These are phyloP conservation scores for Ernsta delagoae DNA, from an alignment of 2,888 invertebrate genomes.

Conservation along the genomic window DNA sequence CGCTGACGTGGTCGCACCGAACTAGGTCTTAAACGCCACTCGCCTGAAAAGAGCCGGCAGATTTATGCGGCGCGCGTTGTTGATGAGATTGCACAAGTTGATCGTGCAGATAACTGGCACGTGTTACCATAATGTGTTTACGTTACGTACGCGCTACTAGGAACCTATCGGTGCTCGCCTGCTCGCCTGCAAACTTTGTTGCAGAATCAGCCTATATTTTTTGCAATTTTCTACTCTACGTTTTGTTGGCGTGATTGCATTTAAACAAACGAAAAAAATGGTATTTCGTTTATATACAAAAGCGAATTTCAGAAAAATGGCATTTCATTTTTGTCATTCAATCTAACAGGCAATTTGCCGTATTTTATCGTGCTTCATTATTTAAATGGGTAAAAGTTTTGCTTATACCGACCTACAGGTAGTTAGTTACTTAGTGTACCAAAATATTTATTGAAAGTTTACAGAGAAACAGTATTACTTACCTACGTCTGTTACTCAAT, in stretches of 20 bases:
- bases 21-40: constrained; percentile 56
- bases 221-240: not conserved
- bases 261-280: constrained; percentile 17
- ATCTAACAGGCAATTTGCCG: constrained; percentile 23
- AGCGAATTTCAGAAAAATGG: constrained; percentile 16
- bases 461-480: not conserved
- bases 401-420: not conserved
- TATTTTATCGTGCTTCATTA: not conserved
- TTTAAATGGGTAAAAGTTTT: not conserved
- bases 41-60: constrained; percentile 55
- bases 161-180: not conserved
- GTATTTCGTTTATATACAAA: constrained; percentile 20
- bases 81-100: constrained; percentile 48
- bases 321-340: constrained; percentile 31
- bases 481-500: no score
- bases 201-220: not conserved
- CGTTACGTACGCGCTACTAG: not conserved
- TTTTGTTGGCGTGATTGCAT: constrained; percentile 24
- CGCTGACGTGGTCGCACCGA: constrained; percentile 56
- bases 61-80: constrained; percentile 56
- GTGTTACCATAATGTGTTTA: constrained; percentile 33
- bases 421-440: not conserved
- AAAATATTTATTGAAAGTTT: not conserved
- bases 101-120: constrained; percentile 41
- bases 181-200: not conserved